Evolutionary conservation across 2,113 vertebrate genomes (phyloP).

Genomic region (Antechinus flavipes): DNA sequence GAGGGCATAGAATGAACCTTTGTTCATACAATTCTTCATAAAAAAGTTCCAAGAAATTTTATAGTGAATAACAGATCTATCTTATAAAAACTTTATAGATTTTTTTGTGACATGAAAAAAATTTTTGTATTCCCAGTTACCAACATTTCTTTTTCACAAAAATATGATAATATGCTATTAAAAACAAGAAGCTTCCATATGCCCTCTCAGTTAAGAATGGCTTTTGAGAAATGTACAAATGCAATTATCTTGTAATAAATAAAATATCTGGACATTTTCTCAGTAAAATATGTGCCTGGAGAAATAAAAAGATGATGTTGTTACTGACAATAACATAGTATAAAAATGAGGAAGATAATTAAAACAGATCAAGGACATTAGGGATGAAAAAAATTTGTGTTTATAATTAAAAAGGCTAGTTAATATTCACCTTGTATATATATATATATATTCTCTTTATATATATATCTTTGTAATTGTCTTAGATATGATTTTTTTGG

Average conservation of each 20-base stretch:
- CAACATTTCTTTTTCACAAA: slow-evolving; percentile 51
- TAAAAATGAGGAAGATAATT: slow-evolving; percentile 39
- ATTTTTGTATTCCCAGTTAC: slow-evolving; percentile 26
- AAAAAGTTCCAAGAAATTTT: slow-evolving; percentile 32
- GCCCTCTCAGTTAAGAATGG: slow-evolving; percentile 28
- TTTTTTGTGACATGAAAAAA: slow-evolving; percentile 42
- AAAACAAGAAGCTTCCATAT: slow-evolving; percentile 35
- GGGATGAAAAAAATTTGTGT: slow-evolving; percentile 49
- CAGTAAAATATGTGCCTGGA: slow-evolving; percentile 13
- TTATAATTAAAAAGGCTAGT: slow-evolving; percentile 48
- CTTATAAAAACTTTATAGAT: slow-evolving; percentile 39
- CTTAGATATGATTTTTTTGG: slow-evolving; percentile 53
- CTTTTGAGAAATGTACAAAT: slow-evolving; percentile 57
- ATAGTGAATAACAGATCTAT: slow-evolving; percentile 5
- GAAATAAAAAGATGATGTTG: slow-evolving; percentile 57
- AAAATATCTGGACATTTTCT: slow-evolving; percentile 53
- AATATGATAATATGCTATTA: slow-evolving; percentile 18
- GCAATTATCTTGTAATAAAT: slow-evolving; percentile 50
- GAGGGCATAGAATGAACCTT: slow-evolving; percentile 21
- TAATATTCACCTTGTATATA: slow-evolving; percentile 49
- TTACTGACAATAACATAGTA: slow-evolving; percentile 38
- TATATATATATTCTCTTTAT: neutral
- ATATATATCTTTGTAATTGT: slow-evolving; percentile 43
- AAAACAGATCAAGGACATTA: slow-evolving; percentile 37
- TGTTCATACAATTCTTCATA: slow-evolving; percentile 28